Evolutionary conservation across 2,797 vertebrate species (phyloP).

Genomic region (Clarias platycephalus): DNA sequence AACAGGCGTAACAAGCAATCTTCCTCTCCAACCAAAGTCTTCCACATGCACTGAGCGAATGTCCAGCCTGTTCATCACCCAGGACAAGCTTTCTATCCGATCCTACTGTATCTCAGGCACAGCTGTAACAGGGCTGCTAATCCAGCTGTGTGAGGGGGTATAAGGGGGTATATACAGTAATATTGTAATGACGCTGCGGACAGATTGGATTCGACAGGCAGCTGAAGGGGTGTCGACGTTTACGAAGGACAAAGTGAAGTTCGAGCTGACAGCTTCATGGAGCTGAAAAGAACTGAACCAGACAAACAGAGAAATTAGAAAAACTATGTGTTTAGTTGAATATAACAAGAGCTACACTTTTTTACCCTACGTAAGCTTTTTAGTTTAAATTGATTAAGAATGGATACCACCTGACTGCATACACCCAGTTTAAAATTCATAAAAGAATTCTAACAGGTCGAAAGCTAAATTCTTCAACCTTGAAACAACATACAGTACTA

Average conservation of each 20-base stretch:
- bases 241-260: constrained; percentile 13
- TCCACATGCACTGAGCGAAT: constrained; percentile 50
- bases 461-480: neutral
- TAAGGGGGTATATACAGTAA: neutral
- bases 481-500: neutral
- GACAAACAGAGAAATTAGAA: neutral
- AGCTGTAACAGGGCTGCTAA: constrained; percentile 67
- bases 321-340: neutral
- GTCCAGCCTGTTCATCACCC: constrained; percentile 31
- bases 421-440: neutral
- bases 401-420: too few relatives aligned
- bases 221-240: neutral
- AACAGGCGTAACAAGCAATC: constrained; percentile 1
- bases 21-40: constrained; percentile 9
- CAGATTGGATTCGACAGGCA: constrained; percentile 20
- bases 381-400: neutral
- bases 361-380: neutral
- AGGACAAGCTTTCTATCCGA: constrained; percentile 41
- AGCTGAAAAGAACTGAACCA: neutral
- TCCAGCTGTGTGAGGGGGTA: constrained; percentile 40
- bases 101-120: constrained; percentile 55
- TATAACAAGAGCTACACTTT: neutral
- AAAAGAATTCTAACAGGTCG: neutral
- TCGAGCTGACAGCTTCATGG: constrained; percentile 6
- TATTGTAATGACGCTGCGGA: neutral